Evolutionary conservation across 2,888 invertebrate genomes (phyloP).

Genomic region (Drosophila koepferae): DNA sequence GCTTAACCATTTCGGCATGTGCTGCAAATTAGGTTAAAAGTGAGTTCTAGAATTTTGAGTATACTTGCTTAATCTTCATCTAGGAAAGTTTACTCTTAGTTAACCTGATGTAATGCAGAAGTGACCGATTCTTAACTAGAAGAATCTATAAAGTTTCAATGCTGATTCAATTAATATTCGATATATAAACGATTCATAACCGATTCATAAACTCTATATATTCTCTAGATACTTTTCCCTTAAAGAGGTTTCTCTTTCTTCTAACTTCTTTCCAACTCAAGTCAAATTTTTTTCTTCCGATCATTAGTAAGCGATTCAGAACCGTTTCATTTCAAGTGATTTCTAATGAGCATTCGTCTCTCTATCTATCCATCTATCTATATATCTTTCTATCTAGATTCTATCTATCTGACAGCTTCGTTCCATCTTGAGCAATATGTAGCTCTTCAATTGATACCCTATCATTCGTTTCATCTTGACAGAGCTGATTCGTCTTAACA

Average conservation of each 20-base stretch:
- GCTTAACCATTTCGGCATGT: neutral
- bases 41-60: too few relatives aligned
- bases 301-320: neutral
- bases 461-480: slow-evolving; percentile 58
- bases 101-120: too few relatives aligned
- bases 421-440: slow-evolving; percentile 1
- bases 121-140: too few relatives aligned
- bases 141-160: neutral
- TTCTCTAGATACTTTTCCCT: too few relatives aligned
- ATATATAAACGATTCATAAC: neutral
- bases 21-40: neutral
- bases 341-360: neutral
- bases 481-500: slow-evolving; percentile 67
- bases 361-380: neutral
- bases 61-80: neutral
- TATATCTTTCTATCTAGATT: neutral
- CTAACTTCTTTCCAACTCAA: too few relatives aligned
- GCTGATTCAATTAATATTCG: neutral
- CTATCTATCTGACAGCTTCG: neutral
- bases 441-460: slow-evolving; percentile 48
- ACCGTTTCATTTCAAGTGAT: neutral
- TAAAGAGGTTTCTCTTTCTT: too few relatives aligned
- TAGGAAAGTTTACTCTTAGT: too few relatives aligned
- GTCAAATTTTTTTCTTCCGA: too few relatives aligned
- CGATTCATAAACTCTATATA: neutral